phyloP scores from a whole-genome alignment of 2,113 vertebrate genomes.

The Gnathonemus longibarbis region DNA sequence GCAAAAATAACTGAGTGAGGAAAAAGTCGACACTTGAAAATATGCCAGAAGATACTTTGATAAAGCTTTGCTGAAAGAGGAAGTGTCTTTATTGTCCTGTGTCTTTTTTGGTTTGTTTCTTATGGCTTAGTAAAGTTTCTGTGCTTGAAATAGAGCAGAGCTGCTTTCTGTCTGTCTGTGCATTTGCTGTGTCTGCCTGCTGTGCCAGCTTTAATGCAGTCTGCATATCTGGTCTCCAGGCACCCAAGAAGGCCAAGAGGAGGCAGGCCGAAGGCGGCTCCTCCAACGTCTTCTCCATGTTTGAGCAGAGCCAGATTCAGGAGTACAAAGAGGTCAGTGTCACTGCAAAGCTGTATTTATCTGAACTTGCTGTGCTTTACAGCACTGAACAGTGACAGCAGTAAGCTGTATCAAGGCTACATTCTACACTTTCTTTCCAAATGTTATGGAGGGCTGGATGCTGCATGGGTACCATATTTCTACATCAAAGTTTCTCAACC shows the following conservation, averaged over 20 bases:
- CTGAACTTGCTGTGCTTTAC: neutral
- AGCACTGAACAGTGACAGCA: neutral
- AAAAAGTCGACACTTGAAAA: neutral
- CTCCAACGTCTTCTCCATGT: slow-evolving; percentile 93
- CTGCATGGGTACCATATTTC: neutral
- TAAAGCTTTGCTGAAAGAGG: neutral
- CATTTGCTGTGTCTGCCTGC: neutral
- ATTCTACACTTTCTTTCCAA: neutral
- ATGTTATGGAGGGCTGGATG: neutral
- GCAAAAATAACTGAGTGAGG: neutral
- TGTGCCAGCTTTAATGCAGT: neutral
- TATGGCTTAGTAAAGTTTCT: slow-evolving; percentile 4
- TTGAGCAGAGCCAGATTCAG: slow-evolving; percentile 93
- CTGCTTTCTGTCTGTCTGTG: neutral
- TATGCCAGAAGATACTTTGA: neutral
- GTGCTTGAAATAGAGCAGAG: neutral
- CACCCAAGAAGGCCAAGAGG: slow-evolving; percentile 90
- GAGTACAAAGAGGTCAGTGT: slow-evolving; percentile 85
- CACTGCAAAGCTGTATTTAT: neutral
- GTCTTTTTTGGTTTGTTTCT: neutral
- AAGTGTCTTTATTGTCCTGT: neutral
- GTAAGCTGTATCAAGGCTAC: neutral
- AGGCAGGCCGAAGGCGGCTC: slow-evolving; percentile 74
- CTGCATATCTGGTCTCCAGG: slow-evolving; percentile 47
- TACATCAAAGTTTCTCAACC: neutral